Evolutionary conservation across 2,888 invertebrate genomes (phyloP), one percentile per base, ranked within the genome.

Genomic region (Tineola bisselliella): DNA sequence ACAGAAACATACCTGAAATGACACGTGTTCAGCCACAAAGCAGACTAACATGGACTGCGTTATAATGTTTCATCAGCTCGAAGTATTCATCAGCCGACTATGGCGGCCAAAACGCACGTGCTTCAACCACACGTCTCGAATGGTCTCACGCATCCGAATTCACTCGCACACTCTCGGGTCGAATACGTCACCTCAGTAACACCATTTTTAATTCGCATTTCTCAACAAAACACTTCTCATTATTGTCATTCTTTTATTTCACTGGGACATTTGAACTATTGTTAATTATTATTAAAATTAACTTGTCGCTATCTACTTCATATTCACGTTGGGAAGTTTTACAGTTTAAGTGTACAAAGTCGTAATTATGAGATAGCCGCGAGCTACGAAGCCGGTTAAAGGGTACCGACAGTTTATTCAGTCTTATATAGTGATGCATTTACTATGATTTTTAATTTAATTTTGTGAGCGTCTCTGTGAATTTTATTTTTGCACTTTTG

Each of bases 31-130:
- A 81, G 84, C 87, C 63, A 87, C 78, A 76, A 87, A 84, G 78
- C 82, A 87, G 83, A 87, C 81, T 87, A 87, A 84, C 87, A 87
- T 87, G 77, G 87, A 87, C 86, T 81, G 79, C 72, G 76, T 74
- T 81, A 81, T 81, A 64, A 79, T 68, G 73, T 77, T 69, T 77
- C 79, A 81, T 82, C 81, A 83, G 79, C 81, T 83, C 76, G 74
- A 67, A 69, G 66, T 69, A 70, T 69, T 72, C 75, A 62, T 61
- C 64, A 66, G 61, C 59, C 59, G 44, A 12, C 48, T 38, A 2
- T 44, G 60, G 10, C 60, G 43, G 30, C 60, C 5, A 54, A 5
- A 54, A 18, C 54, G 54, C 1, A 54, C n/a, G 25, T 25, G 18
- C 19, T 18, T n/a, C 5, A 11, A 17, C 48, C 48, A 25, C 48